Percentiles rank a stretch among this genome's conserved stretches.
phyloP scores from a whole-genome alignment of 2,797 vertebrate species.

The Dallia pectoralis region DNA sequence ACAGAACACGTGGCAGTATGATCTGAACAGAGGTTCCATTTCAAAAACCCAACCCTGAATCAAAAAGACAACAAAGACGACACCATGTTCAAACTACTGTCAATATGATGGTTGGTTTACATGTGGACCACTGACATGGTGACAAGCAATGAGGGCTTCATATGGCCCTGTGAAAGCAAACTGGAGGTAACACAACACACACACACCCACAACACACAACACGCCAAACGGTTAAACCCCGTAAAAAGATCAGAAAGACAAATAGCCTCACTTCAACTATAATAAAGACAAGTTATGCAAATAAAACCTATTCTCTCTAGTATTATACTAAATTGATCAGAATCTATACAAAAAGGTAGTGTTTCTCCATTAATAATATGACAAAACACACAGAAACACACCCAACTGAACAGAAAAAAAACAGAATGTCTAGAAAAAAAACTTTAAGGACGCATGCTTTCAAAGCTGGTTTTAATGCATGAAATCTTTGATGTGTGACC shows the following conservation, averaged over 20 bases:
- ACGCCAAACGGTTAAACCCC: not conserved
- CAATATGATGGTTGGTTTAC: not conserved
- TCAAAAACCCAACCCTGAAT: not conserved
- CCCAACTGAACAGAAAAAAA: not conserved
- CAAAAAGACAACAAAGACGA: not conserved
- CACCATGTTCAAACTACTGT: slow-evolving; percentile 1
- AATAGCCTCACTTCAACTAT: slow-evolving; percentile 9
- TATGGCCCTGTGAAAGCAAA: not conserved
- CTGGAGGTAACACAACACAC: not conserved
- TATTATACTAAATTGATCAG: not conserved
- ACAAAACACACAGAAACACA: not conserved
- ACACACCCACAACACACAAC: slow-evolving; percentile 4
- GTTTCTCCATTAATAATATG: slow-evolving; percentile 4
- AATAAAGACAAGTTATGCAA: not conserved
- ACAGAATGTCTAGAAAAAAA: not conserved
- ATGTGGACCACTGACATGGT: not conserved
- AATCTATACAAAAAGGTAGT: slow-evolving; percentile 1
- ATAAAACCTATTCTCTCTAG: not conserved
- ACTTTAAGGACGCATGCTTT: not conserved
- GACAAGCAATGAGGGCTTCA: not conserved
- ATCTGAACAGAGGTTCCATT: not conserved
- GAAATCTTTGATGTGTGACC: not conserved
- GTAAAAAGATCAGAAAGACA: slow-evolving; percentile 5
- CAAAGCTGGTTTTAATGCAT: not conserved
- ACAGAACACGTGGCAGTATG: slow-evolving; percentile 3